Base-by-base conservation (phyloP, 1,140 invertebrate genomes). In the Diorhabda carinulata region DNA sequence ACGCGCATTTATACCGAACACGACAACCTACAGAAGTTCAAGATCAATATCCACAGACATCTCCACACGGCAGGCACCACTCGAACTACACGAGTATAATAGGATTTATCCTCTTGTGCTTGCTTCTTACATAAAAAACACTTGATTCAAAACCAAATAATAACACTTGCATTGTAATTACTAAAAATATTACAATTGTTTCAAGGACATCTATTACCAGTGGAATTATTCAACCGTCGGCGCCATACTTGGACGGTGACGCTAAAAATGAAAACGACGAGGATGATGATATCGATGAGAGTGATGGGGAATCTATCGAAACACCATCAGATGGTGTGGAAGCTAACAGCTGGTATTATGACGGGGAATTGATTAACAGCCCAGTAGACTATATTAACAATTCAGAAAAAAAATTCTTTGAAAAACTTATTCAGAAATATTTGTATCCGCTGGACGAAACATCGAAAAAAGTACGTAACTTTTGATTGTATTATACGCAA, bases 391-490 rank as follows among this genome's bases (percentile, higher is more conserved):
- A 86, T 76, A 77, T 92, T 40, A 77, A 86, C 0, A 81, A 82
- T 3, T 74, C 83, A 4, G 92, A 94, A 73, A 84, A 86, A 70
- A 81, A 83, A 9, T 94, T 94, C 78, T 94, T 91, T 91, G 86
- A 86, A 64, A 86, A 90, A 40, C 76, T 94, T 43, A 88, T 94
- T 25, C 84, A 85, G 64, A 87, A 88, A 73, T 94, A 94, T 81
- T 81, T 94, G 1, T 81, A 87, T 73, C 91, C 91, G 2, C 79
- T 93, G 4, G 87, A 89, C 69, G 84, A 87, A 70, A 85, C 90
- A 67, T 84, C 84, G 7, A 67, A 66, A 62, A 58, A 67, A 43
- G 70, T 70, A 67, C 3, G 10, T 42, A 45, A 52, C n/a, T 2
- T 52, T 8, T 8, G n/a, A 4, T 52, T 25, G 25, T 25, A 25